These are phyloP conservation scores for Drosophila aff. DNA, from an alignment of 1,140 invertebrate species.

Conservation along the genomic window DNA sequence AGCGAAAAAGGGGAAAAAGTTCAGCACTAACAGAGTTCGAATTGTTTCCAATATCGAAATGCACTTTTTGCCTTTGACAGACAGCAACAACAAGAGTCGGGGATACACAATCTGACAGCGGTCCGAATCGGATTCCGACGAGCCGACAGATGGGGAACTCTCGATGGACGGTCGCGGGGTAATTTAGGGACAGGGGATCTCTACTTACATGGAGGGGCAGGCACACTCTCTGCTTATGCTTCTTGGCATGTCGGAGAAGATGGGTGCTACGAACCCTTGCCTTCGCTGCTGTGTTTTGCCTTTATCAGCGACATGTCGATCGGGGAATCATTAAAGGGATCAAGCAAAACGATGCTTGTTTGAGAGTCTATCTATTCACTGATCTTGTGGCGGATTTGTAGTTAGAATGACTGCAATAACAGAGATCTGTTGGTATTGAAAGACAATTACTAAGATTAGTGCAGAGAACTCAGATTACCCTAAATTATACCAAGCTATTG, in stretches of 20 bases:
- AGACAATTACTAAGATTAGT: background rate
- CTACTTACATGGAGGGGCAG: too few relatives aligned
- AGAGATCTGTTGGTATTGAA: background rate
- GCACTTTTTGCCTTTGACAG: constrained; percentile 70
- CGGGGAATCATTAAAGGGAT: constrained; percentile 24
- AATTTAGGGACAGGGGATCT: constrained; percentile 29
- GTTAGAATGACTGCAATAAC: constrained; percentile 6
- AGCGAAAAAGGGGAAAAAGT: constrained; percentile 35
- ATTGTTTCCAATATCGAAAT: constrained; percentile 77
- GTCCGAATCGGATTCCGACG: constrained; percentile 39
- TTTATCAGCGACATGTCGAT: constrained; percentile 25
- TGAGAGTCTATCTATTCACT: background rate
- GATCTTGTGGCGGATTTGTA: background rate
- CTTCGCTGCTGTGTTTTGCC: background rate
- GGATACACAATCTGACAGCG: constrained; percentile 74
- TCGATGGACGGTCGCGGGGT: background rate
- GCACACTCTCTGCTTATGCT: constrained; percentile 37
- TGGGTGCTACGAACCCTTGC: background rate
- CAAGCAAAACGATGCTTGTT: constrained; percentile 12
- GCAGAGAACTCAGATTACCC: too few relatives aligned
- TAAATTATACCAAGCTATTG: background rate
- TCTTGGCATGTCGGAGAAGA: constrained; percentile 33
- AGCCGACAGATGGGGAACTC: constrained; percentile 31
- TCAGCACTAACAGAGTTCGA: constrained; percentile 63
- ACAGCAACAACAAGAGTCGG: constrained; percentile 51